These are phyloP conservation scores for Metopolophium dirhodum DNA, from an alignment of 1,140 invertebrate species.

Conservation along the genomic window DNA sequence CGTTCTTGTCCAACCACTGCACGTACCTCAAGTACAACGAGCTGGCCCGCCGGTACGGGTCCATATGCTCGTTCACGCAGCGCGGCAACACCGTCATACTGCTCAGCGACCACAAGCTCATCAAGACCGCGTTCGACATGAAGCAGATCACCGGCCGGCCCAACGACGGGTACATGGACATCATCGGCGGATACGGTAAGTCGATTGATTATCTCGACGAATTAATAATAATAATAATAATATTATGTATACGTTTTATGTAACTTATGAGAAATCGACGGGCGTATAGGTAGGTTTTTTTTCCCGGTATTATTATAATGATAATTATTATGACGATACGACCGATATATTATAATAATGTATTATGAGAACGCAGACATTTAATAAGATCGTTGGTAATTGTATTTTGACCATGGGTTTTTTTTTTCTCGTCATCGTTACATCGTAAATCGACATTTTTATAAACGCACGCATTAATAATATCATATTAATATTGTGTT, in stretches of 20 bases:
- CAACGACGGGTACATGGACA: conserved; percentile 80
- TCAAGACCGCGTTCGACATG: conserved; percentile 81
- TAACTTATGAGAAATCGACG: too few species aligned
- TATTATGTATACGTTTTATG: background rate
- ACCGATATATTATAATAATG: too few species aligned
- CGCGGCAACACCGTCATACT: conserved; percentile 84
- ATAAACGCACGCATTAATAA: background rate
- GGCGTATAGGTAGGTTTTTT: too few species aligned
- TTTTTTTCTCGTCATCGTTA: background rate
- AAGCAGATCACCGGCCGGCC: conserved; percentile 87
- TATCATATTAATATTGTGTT: background rate
- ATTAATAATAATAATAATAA: background rate
- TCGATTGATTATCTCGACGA: conserved; percentile 59
- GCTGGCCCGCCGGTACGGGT: conserved; percentile 78
- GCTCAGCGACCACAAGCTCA: conserved; percentile 81
- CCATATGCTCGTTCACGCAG: conserved; percentile 79
- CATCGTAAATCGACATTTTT: background rate
- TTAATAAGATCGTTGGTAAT: background rate
- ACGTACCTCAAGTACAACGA: conserved; percentile 80
- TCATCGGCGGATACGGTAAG: conserved; percentile 90
- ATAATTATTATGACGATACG: too few species aligned
- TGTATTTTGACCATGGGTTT: background rate
- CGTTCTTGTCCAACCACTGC: conserved; percentile 75
- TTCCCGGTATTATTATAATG: too few species aligned
- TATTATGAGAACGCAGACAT: too few species aligned